phyloP scores from a whole-genome alignment of 2,113 vertebrate species.

The Myotis brandtii region DNA sequence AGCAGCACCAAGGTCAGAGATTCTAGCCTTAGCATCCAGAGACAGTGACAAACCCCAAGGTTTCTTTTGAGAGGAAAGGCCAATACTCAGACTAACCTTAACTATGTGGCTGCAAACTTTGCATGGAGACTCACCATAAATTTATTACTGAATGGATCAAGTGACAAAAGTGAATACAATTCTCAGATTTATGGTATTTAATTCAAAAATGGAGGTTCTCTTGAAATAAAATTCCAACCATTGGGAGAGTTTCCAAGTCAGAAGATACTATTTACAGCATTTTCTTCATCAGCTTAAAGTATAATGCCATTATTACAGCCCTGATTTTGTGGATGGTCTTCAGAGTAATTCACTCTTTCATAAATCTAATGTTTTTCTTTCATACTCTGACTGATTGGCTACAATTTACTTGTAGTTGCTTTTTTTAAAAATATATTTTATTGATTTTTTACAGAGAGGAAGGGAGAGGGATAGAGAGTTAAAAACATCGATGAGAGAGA shows the following conservation, averaged over 20 bases:
- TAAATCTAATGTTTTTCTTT: slow-evolving; percentile 25
- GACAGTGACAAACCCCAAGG: background rate
- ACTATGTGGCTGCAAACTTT: background rate
- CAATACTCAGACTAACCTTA: background rate
- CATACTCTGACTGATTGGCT: background rate
- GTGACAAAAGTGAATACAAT: slow-evolving; percentile 39
- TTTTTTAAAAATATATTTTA: background rate
- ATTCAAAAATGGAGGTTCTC: slow-evolving; percentile 59
- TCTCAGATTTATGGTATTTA: slow-evolving; percentile 61
- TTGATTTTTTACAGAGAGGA: too few species aligned
- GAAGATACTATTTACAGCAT: slow-evolving; percentile 43
- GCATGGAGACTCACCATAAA: background rate
- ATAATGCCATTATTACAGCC: slow-evolving; percentile 36
- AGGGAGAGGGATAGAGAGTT: too few species aligned
- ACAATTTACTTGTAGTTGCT: background rate
- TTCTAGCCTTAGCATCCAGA: background rate
- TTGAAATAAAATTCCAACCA: slow-evolving; percentile 54
- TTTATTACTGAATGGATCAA: slow-evolving; percentile 15
- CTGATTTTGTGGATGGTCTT: slow-evolving; percentile 30
- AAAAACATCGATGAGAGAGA: too few species aligned
- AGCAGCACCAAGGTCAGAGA: background rate
- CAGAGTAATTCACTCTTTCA: background rate
- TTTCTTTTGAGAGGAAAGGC: background rate
- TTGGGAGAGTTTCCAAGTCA: slow-evolving; percentile 45
- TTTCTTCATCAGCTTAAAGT: slow-evolving; percentile 64